Evolutionary conservation across 2,797 vertebrate species (phyloP).

Genomic region (Leuciscus waleckii): DNA sequence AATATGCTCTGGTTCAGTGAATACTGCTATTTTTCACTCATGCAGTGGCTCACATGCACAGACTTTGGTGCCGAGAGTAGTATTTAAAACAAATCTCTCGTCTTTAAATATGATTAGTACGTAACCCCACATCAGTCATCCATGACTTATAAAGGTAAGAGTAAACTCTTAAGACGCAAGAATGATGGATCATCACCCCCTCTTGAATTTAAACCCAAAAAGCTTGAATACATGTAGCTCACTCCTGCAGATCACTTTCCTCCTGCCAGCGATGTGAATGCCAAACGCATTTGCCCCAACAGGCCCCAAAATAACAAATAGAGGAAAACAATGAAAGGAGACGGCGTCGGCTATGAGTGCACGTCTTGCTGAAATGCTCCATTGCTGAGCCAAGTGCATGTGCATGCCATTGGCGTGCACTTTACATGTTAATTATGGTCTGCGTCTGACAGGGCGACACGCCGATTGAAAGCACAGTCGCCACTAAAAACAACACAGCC

Average conservation of each 20-base stretch:
- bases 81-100: slow-evolving; percentile 40
- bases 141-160: slow-evolving; percentile 8
- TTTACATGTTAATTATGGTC: slow-evolving; percentile 60
- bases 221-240: slow-evolving; percentile 24
- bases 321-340: slow-evolving; percentile 36
- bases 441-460: slow-evolving; percentile 50
- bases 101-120: slow-evolving; percentile 41
- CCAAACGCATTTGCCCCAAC: slow-evolving; percentile 51
- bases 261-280: neutral
- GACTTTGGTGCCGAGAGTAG: neutral
- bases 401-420: slow-evolving; percentile 48
- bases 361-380: slow-evolving; percentile 50
- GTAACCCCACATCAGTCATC: slow-evolving; percentile 30
- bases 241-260: slow-evolving; percentile 19
- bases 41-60: neutral
- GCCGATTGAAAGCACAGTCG: slow-evolving; percentile 41
- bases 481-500: slow-evolving; percentile 54
- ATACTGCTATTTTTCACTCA: neutral
- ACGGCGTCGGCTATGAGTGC: slow-evolving; percentile 22
- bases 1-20: neutral
- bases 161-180: slow-evolving; percentile 14
- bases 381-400: slow-evolving; percentile 51
- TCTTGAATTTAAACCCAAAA: slow-evolving; percentile 35
- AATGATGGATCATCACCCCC: slow-evolving; percentile 23
- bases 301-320: slow-evolving; percentile 55